phyloP scores from a whole-genome alignment of 1,140 invertebrate species.

The Eurosta solidaginis region DNA sequence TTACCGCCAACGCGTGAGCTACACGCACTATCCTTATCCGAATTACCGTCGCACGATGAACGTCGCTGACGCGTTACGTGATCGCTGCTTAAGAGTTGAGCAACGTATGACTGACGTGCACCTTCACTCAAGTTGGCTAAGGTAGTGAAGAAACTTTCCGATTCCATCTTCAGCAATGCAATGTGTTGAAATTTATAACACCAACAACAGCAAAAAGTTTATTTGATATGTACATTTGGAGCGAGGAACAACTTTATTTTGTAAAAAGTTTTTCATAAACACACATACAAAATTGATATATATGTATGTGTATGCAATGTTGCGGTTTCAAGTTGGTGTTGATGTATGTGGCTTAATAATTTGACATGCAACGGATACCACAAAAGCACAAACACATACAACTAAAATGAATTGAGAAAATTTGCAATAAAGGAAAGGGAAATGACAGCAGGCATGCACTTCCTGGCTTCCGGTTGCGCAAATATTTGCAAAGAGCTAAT shows the following conservation, averaged over 20 bases:
- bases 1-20: constrained; percentile 45
- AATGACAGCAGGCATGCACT: constrained; percentile 1
- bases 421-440: not conserved
- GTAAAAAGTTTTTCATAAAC: not conserved
- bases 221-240: not conserved
- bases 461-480: not conserved
- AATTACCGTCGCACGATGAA: constrained; percentile 35
- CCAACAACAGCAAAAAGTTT: not conserved
- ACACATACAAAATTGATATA: not conserved
- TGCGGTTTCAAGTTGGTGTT: constrained; percentile 21
- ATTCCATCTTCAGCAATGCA: constrained; percentile 51
- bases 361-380: constrained; percentile 44
- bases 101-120: constrained; percentile 46
- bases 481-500: not conserved
- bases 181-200: constrained; percentile 18
- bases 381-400: not conserved
- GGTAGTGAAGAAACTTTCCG: constrained; percentile 53
- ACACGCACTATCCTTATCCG: constrained; percentile 49
- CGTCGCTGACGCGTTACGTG: constrained; percentile 31
- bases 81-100: constrained; percentile 42
- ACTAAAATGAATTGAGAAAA: not conserved
- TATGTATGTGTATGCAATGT: too few species aligned
- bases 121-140: constrained; percentile 49
- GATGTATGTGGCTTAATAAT: constrained; percentile 37
- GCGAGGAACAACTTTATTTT: not conserved